Percentiles rank a stretch among this genome's conserved stretches.
phyloP scores from a whole-genome alignment of 2,113 vertebrate genomes.

The Notechis scutatus region DNA sequence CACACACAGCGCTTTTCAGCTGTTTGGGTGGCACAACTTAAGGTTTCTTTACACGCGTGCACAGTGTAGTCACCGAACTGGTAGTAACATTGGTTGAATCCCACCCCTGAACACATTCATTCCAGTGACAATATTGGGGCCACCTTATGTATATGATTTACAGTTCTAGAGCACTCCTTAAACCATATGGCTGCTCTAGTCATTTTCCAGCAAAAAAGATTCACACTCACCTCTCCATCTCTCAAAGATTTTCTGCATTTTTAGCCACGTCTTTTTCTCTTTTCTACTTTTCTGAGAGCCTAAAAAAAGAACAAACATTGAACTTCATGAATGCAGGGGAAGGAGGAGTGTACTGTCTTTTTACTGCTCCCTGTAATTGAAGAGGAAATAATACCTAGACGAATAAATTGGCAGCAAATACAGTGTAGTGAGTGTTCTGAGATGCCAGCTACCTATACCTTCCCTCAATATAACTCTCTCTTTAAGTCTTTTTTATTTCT shows the following conservation, averaged over 20 bases:
- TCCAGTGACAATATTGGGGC: constrained; percentile 36
- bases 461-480: constrained; percentile 38
- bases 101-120: constrained; percentile 8
- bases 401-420: constrained; percentile 45
- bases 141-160: constrained; percentile 48
- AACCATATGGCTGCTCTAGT: constrained; percentile 24
- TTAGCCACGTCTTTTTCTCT: constrained; percentile 14
- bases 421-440: constrained; percentile 35
- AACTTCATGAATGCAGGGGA: constrained; percentile 19
- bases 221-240: constrained; percentile 40
- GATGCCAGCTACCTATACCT: constrained; percentile 41
- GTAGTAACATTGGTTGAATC: no score
- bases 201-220: constrained; percentile 23
- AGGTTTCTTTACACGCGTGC: no score
- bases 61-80: no score
- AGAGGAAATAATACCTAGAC: constrained; percentile 57
- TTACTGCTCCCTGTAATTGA: constrained; percentile 38
- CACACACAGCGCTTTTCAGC: no score
- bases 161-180: constrained; percentile 28
- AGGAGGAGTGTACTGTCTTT: background rate
- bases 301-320: constrained; percentile 24
- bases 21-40: no score
- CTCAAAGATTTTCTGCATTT: constrained; percentile 24
- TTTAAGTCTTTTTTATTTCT: constrained; percentile 49
- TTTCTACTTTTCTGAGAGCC: constrained; percentile 23